Evolutionary conservation across 2,888 invertebrate species (phyloP).

Genomic region (Leptinotarsa rubiginosa): DNA sequence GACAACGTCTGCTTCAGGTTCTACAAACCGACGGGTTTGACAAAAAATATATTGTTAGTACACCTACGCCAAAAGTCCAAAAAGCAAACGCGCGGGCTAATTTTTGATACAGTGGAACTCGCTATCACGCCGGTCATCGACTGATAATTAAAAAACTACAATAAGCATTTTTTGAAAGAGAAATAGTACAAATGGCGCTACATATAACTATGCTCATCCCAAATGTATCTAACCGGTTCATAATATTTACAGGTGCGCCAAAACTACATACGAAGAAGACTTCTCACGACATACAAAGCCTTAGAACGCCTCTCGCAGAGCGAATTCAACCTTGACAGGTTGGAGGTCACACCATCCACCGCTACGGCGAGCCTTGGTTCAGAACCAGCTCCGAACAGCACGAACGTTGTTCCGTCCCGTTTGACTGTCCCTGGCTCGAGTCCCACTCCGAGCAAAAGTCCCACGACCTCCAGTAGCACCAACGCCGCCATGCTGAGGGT

Average conservation of each 20-base stretch:
- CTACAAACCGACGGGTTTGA: no score
- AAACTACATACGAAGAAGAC: conserved; percentile 81
- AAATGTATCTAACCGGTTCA: neutral
- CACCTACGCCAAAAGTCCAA: no score
- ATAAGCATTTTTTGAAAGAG: no score
- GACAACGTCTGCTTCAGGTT: no score
- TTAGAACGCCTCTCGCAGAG: conserved; percentile 85
- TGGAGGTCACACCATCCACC: conserved; percentile 74
- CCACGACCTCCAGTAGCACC: conserved; percentile 63
- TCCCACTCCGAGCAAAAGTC: conserved; percentile 55
- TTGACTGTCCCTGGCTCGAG: conserved; percentile 65
- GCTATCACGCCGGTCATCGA: no score
- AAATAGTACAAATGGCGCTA: no score
- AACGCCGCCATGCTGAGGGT: conserved; percentile 64
- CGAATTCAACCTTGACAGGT: conserved; percentile 83
- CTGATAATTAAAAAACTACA: no score
- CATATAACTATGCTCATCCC: neutral
- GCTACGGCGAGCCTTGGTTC: conserved; percentile 62
- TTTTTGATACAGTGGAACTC: no score
- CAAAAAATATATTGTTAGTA: no score
- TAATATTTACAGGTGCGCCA: conserved; percentile 74
- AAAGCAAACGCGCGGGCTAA: no score
- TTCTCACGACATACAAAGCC: conserved; percentile 84
- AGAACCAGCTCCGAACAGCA: conserved; percentile 41
- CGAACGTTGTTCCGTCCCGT: conserved; percentile 59